Percentiles rank a stretch among this genome's conserved stretches.
Conservation (phyloP, 2,797 vertebrate genomes). For the Crenichthys baileyi region DNA sequence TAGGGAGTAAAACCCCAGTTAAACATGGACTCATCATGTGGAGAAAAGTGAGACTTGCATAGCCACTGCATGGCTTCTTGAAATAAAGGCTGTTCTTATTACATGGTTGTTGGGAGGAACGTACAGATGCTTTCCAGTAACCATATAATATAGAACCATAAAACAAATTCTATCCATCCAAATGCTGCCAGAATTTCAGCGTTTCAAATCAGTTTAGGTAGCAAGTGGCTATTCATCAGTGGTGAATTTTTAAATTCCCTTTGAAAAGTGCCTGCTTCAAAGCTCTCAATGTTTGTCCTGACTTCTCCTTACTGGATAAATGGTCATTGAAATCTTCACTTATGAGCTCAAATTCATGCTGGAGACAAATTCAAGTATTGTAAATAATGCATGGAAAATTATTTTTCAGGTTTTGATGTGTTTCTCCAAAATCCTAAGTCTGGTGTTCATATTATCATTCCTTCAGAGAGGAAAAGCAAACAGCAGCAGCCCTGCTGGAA, state of each 20-base stretch:
- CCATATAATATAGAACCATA: too few relatives aligned
- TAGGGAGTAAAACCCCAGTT: too few relatives aligned
- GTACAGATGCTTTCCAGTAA: background rate
- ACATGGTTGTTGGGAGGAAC: background rate
- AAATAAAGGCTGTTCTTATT: background rate
- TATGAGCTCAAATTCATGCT: background rate
- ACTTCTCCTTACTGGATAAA: background rate
- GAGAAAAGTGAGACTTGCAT: too few relatives aligned
- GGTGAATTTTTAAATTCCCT: background rate
- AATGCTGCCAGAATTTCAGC: background rate
- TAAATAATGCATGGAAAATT: background rate
- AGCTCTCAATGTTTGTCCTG: background rate
- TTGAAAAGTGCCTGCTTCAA: background rate
- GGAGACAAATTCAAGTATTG: background rate
- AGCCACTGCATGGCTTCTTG: too few relatives aligned
- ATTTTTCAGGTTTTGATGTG: background rate
- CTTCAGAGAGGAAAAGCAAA: constrained; percentile 42
- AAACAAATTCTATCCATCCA: background rate
- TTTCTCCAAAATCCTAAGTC: constrained; percentile 16
- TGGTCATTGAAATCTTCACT: background rate
- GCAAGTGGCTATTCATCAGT: background rate
- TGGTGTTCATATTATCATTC: constrained; percentile 35
- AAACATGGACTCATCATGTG: too few relatives aligned
- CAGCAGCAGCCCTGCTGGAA: constrained; percentile 43
- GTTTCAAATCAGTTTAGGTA: background rate